A percentile compares a stretch with the other conserved stretches of the same genome.
phyloP scores from a whole-genome alignment of 2,797 vertebrate genomes.

The Xyrichtys novacula region DNA sequence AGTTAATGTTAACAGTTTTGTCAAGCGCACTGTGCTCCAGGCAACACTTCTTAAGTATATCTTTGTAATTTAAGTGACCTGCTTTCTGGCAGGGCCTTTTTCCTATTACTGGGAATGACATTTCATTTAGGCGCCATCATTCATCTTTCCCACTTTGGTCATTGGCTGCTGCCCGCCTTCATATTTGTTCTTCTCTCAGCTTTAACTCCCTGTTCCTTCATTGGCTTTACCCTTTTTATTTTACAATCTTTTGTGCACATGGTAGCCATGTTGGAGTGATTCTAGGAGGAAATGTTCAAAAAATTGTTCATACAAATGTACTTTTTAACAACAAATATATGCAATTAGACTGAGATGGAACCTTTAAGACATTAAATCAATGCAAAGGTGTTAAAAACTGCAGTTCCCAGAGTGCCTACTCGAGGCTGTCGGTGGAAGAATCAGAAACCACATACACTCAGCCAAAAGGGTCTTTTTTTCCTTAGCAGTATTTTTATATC shows the following conservation, averaged over 20 bases:
- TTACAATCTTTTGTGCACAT: neutral
- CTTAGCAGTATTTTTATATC: too few relatives aligned
- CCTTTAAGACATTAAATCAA: too few relatives aligned
- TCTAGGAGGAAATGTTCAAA: neutral
- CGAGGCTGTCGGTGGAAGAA: too few relatives aligned
- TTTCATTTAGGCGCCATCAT: conserved; percentile 86
- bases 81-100: conserved; percentile 79
- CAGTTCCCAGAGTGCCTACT: too few relatives aligned
- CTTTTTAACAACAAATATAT: too few relatives aligned
- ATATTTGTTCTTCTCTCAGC: neutral
- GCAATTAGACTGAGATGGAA: too few relatives aligned
- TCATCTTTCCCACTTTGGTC: conserved; percentile 72
- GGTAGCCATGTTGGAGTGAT: neutral
- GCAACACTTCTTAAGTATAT: conserved; percentile 82
- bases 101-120: conserved; percentile 85
- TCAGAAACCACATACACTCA: too few relatives aligned
- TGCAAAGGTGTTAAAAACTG: too few relatives aligned
- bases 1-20: conserved; percentile 83
- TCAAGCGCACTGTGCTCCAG: conserved; percentile 73
- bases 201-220: neutral
- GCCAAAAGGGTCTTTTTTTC: too few relatives aligned
- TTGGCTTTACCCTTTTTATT: neutral
- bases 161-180: neutral
- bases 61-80: conserved; percentile 85
- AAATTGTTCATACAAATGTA: neutral